These are phyloP conservation scores for Corythaeola cristata DNA, from an alignment of 2,113 vertebrate species.

Conservation along the genomic window DNA sequence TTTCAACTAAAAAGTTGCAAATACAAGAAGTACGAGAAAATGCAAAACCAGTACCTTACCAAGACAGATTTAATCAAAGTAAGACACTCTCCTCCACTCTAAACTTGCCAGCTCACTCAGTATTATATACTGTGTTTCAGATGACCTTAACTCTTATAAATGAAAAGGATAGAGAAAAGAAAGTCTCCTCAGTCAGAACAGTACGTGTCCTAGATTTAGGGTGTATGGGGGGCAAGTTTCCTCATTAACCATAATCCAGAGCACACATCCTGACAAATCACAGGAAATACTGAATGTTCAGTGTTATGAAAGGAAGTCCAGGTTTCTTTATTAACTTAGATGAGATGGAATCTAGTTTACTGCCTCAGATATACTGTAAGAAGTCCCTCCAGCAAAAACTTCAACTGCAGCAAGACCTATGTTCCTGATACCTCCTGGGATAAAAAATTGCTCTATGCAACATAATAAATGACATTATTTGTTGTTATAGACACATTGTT, in stretches of 20 bases:
- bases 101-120: not conserved
- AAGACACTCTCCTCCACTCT: not conserved
- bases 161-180: not conserved
- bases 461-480: accelerated
- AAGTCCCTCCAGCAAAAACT: not conserved
- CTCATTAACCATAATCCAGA: not conserved
- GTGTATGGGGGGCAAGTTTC: not conserved
- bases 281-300: not conserved
- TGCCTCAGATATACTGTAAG: not conserved
- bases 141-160: not conserved
- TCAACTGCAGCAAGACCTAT: not conserved
- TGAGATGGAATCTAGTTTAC: not conserved
- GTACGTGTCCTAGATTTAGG: not conserved
- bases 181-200: not conserved
- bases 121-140: not conserved
- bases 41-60: not conserved
- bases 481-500: not conserved
- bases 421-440: not conserved
- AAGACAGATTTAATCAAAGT: not conserved
- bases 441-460: not conserved
- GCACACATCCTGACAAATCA: not conserved
- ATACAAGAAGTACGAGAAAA: not conserved
- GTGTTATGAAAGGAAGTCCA: not conserved
- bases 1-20: not conserved
- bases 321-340: not conserved